A percentile compares a stretch with the other conserved stretches of the same genome.
Evolutionary conservation across 2,113 vertebrate genomes (phyloP).

Genomic region (Jaculus jaculus): DNA sequence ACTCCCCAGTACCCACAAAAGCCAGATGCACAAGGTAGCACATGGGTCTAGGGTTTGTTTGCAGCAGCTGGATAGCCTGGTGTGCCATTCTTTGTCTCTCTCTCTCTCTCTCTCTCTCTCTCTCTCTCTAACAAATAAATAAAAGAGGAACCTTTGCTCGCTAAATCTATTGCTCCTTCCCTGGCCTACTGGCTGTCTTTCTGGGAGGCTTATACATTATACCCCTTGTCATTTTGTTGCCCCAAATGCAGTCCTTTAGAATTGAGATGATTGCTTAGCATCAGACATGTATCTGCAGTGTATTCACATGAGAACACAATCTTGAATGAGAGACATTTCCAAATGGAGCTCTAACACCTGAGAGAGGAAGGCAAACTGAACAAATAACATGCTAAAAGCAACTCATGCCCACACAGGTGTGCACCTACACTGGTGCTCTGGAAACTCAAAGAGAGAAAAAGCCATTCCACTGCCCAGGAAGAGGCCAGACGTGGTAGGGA

Average conservation of each 20-base stretch:
- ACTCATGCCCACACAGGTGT: not conserved
- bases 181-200: not conserved
- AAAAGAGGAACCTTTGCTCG: not conserved
- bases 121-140: not conserved
- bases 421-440: fast-evolving
- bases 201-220: not conserved
- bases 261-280: not conserved
- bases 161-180: not conserved
- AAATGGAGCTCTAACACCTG: not conserved
- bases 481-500: not conserved
- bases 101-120: no score
- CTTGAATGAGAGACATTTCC: not conserved
- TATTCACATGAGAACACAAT: not conserved
- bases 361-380: not conserved
- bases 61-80: no score
- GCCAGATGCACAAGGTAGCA: no score
- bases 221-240: not conserved
- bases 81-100: no score
- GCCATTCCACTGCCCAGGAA: not conserved
- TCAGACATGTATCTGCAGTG: not conserved
- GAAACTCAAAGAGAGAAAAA: not conserved
- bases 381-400: not conserved
- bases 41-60: no score
- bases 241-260: not conserved
- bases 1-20: no score